Evolutionary conservation across 2,888 invertebrate genomes (phyloP), one percentile per base, ranked within the genome.

Genomic region (Callyntrura sp.): DNA sequence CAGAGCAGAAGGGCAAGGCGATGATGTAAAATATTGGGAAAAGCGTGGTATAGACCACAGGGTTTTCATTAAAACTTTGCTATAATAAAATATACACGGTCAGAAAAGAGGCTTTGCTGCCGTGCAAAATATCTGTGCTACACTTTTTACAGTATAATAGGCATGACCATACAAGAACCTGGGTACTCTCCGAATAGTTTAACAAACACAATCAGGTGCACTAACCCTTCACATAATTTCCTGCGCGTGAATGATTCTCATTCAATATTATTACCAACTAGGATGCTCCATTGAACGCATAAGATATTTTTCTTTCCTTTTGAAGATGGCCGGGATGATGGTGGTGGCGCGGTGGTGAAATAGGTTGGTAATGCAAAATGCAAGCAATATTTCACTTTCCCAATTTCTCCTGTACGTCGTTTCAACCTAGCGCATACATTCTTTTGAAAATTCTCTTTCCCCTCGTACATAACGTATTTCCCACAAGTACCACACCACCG

Each of bases 141-240:
- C 14, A 8, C 9, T 70, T 20, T 6, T 35, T 4, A 35, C 35
- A 4, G 35, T 2, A 6, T 35, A 35, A 35, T 35, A 35, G 35
- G 35, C 6, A 35, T 2, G 6, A 6, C 35, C 48, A 45, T 45
- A 17, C 68, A 68, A 6, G 45, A 73, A 23, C 45, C 45, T 48
- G 20, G 8, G 43, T 43, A 28, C 78, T 14, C 28, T 28, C 11
- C 79, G 43, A 79, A 79, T 60, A 45, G 79, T 60, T 79, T 57
- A 57, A 35, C 79, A 57, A 79, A 79, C 79, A 79, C 57, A 79
- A 79, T 60, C 79, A 79, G 79, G 79, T 79, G 60, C 79, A 79
- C 43, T 79, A 79, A 55, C 68, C 73, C 82, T 82, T 81, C 60
- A 88, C 45, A 88, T 81, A 88, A 88, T 88, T 88, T 88, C 88